These are phyloP conservation scores for Peromyscus melanophrys DNA, from an alignment of 2,797 vertebrate genomes.

Conservation along the genomic window DNA sequence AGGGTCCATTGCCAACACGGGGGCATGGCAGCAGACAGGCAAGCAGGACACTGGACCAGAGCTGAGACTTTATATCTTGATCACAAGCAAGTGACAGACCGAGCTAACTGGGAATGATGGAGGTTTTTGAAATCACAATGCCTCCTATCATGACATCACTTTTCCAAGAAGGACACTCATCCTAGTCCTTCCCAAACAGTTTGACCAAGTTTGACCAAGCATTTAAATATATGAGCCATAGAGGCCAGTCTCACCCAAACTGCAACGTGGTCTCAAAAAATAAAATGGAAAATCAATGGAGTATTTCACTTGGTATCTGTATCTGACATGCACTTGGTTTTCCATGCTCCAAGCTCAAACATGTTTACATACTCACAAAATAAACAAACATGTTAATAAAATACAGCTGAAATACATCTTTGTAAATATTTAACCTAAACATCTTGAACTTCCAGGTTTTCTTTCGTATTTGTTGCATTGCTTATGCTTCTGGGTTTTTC, in stretches of 20 bases:
- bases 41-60: too few species aligned
- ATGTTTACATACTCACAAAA: not conserved
- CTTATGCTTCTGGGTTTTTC: not conserved
- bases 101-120: not conserved
- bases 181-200: not conserved
- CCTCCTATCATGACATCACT: too few species aligned
- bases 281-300: not conserved
- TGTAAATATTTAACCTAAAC: not conserved
- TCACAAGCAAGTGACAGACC: not conserved
- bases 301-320: not conserved
- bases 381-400: not conserved
- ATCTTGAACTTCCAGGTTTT: not conserved
- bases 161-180: too few species aligned
- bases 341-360: not conserved
- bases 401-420: not conserved
- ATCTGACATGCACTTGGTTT: not conserved
- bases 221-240: too few species aligned
- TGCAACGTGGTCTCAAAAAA: not conserved
- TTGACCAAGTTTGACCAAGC: too few species aligned
- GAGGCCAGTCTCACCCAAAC: not conserved
- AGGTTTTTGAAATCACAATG: not conserved
- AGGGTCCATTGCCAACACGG: not conserved
- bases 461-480: not conserved
- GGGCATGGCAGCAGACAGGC: not conserved
- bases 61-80: not conserved